Percentiles rank a stretch among this genome's conserved stretches.
Evolutionary conservation across 2,888 invertebrate genomes (phyloP).

Genomic region (Lypha dubia): DNA sequence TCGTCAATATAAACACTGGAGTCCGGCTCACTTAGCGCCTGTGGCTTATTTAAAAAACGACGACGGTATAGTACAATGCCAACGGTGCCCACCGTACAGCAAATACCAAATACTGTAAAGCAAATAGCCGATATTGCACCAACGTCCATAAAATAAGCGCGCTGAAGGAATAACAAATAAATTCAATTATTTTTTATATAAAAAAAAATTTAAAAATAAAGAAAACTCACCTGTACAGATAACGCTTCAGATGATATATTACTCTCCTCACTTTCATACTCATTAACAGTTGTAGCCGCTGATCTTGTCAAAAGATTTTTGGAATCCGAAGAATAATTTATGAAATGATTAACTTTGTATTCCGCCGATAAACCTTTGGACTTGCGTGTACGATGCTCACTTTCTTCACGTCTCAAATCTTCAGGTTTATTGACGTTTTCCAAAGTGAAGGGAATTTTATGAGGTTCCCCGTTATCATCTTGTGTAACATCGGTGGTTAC

Average conservation of each 20-base stretch:
- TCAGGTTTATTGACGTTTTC: slow-evolving; percentile 81
- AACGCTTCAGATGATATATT: slow-evolving; percentile 82
- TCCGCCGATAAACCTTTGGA: slow-evolving; percentile 81
- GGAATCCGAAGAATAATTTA: slow-evolving; percentile 80
- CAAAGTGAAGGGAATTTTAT: slow-evolving; percentile 77
- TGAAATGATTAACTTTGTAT: slow-evolving; percentile 79
- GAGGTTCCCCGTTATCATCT: slow-evolving; percentile 36
- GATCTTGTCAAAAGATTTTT: slow-evolving; percentile 81
- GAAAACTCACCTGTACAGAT: slow-evolving; percentile 78
- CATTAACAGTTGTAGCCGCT: slow-evolving; percentile 78
- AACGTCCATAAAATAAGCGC: slow-evolving; percentile 84
- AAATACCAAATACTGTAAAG: slow-evolving; percentile 87
- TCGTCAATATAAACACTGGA: slow-evolving; percentile 94
- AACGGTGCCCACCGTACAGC: slow-evolving; percentile 87
- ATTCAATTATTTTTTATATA: neutral
- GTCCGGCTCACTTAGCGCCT: slow-evolving; percentile 93
- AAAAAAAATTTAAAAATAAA: neutral
- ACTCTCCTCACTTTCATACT: slow-evolving; percentile 77
- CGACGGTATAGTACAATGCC: slow-evolving; percentile 88
- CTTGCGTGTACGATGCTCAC: slow-evolving; percentile 80
- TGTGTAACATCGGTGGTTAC: slow-evolving; percentile 54
- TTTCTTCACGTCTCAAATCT: slow-evolving; percentile 79
- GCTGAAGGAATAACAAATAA: slow-evolving; percentile 72
- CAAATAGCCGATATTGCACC: slow-evolving; percentile 88
- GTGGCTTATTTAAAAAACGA: slow-evolving; percentile 91